Percentiles rank a stretch among this genome's conserved stretches.
Evolutionary conservation across 2,888 invertebrate genomes (phyloP).

Genomic region (Calephelis perditalis): DNA sequence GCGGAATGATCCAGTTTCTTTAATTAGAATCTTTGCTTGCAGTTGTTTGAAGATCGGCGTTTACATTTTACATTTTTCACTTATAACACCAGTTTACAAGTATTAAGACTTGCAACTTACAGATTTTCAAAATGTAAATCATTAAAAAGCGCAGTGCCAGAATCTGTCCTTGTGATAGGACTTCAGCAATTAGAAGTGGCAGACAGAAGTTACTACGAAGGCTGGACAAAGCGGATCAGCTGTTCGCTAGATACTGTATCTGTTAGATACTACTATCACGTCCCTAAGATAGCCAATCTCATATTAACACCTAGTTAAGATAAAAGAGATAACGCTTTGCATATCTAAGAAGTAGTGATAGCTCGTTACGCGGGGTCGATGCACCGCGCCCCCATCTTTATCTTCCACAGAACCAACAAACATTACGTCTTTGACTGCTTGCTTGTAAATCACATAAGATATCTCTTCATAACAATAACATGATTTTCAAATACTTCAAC

Average conservation of each 20-base stretch:
- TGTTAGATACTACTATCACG: conserved; percentile 68
- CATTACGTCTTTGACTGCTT: conserved; percentile 13
- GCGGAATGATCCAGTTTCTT: too few species aligned
- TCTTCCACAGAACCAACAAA: not conserved
- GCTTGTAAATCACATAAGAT: not conserved
- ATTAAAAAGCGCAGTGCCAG: too few species aligned
- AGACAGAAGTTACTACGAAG: not conserved
- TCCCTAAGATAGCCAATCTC: conserved; percentile 65
- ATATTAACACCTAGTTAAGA: conserved; percentile 74
- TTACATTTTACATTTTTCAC: too few species aligned
- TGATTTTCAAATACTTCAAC: too few species aligned
- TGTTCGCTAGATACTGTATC: conserved; percentile 60
- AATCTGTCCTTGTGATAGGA: too few species aligned
- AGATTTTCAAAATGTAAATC: too few species aligned
- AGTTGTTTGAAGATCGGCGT: too few species aligned
- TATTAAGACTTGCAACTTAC: too few species aligned
- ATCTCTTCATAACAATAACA: not conserved
- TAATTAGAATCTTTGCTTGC: too few species aligned
- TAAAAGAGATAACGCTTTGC: conserved; percentile 74
- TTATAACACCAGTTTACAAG: too few species aligned
- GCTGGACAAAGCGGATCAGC: conserved; percentile 35
- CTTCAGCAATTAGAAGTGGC: conserved; percentile 8
- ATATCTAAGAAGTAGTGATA: conserved; percentile 64
- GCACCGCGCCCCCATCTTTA: conserved; percentile 36
- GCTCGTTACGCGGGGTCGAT: conserved; percentile 54